A percentile compares a stretch with the other conserved stretches of the same genome.
phyloP scores from a whole-genome alignment of 2,888 invertebrate genomes.

The Lathronympha strigana region DNA sequence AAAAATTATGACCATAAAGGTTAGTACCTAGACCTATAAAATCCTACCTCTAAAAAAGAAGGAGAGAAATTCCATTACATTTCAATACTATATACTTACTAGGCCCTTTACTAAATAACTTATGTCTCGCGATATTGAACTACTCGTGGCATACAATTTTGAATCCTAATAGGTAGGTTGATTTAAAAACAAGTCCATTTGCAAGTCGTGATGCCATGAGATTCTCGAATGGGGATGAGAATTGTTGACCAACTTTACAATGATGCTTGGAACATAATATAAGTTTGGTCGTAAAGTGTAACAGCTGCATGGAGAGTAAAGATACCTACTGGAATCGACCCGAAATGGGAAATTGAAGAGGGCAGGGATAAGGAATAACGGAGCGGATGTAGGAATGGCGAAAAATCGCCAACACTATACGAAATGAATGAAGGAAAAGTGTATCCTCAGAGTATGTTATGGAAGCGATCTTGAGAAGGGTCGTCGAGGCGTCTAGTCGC shows the following conservation, averaged over 20 bases:
- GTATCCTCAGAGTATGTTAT: conserved; percentile 47
- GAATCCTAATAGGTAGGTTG: background rate
- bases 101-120: too few species aligned
- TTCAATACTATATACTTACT: too few species aligned
- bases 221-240: conserved; percentile 35
- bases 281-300: conserved; percentile 77
- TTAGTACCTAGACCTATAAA: too few species aligned
- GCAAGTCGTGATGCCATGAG: conserved; percentile 21
- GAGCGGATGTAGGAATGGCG: conserved; percentile 57
- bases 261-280: conserved; percentile 71
- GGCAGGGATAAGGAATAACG: conserved; percentile 59
- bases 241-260: conserved; percentile 66
- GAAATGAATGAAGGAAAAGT: conserved; percentile 60
- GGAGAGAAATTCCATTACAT: too few species aligned
- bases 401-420: conserved; percentile 57
- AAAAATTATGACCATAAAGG: too few species aligned
- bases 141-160: background rate
- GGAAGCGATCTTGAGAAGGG: conserved; percentile 58
- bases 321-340: conserved; percentile 64
- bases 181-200: conserved; percentile 2
- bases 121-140: background rate
- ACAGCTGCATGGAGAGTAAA: conserved; percentile 76
- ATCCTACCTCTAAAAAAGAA: too few species aligned
- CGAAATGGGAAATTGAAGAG: conserved; percentile 66
- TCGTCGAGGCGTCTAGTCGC: conserved; percentile 53